Conservation (phyloP, 2,797 vertebrate species). For the Hippocampus kuda region DNA sequence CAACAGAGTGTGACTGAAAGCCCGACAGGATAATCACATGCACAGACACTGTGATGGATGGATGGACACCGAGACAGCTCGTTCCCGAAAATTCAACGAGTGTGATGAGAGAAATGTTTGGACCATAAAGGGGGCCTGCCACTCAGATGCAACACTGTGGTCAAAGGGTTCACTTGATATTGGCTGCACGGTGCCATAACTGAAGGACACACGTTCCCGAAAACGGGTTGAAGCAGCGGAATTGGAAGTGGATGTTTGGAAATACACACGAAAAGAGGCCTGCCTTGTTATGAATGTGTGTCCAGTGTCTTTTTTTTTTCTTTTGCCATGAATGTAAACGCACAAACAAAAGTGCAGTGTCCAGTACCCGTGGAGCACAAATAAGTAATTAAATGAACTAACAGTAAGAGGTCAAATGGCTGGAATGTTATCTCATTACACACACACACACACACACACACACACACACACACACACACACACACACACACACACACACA, state of each 20-base stretch:
- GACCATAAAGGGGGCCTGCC: conserved; percentile 39
- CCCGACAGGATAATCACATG: conserved; percentile 49
- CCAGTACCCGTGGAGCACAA: conserved; percentile 26
- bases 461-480: too few relatives aligned
- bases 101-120: conserved; percentile 35
- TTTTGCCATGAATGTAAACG: conserved; percentile 7
- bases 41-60: conserved; percentile 40
- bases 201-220: conserved; percentile 19
- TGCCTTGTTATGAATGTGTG: conserved; percentile 12
- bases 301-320: conserved; percentile 2
- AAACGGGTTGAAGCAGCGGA: conserved; percentile 6
- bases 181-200: conserved; percentile 27
- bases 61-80: conserved; percentile 29
- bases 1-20: conserved; percentile 46
- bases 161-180: conserved; percentile 38
- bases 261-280: conserved; percentile 17
- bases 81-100: conserved; percentile 49
- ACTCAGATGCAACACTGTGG: conserved; percentile 29
- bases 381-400: conserved; percentile 50
- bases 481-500: too few relatives aligned
- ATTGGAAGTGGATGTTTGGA: conserved; percentile 17
- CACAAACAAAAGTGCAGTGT: conserved; percentile 23
- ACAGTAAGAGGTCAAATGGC: conserved; percentile 55
- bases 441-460: conserved; percentile 35
- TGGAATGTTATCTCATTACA: conserved; percentile 67